Base-by-base conservation (phyloP, 2,888 invertebrate species). In the Pristionchus japonicus region DNA sequence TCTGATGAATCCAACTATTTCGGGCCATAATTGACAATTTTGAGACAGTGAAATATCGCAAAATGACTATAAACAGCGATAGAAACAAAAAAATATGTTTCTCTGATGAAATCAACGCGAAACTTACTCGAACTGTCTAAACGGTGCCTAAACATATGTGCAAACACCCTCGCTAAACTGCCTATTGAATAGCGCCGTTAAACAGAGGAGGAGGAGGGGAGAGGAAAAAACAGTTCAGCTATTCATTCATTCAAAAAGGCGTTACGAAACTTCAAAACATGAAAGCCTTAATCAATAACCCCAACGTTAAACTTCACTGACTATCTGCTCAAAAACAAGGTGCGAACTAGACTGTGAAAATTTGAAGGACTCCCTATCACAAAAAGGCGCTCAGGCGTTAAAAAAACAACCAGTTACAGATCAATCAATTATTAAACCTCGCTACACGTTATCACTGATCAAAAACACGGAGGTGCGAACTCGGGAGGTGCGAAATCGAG, bases 61-160 rank as follows among this genome's bases (percentile, higher is more conserved):
- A 57, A 57, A 57, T 15, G 7, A n/a, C 57, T 7, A 7, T 20
- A 6, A 4, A 57, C 7, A 67, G 27, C 3, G 27, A 67, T 67
- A 34, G 17, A 15, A 67, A 34, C 67, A 67, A 67, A 67, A 64
- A 67, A 67, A 7, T 17, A 31, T 34, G 11, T 13, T 67, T 15
- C 17, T 34, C 31, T 67, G n/a, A 23, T 6, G 57, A 34, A 37
- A 70, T 70, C 70, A 70, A 37, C 23, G 70, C 20, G 70, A 70
- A 67, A 37, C 47, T 77, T 17, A n/a, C 43, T 47, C 40, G 11
- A 43, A 43, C 43, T 37, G 27, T 47, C 27, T 43, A 77, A 77
- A 47, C 40, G 37, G 43, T 27, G 43, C 40, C 77, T 77, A 77
- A 77, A 77, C 77, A 77, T 43, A 40, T 77, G 77, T 77, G 77